These are phyloP conservation scores for Belgica antarctica DNA, from an alignment of 2,888 invertebrate genomes.

Conservation along the genomic window DNA sequence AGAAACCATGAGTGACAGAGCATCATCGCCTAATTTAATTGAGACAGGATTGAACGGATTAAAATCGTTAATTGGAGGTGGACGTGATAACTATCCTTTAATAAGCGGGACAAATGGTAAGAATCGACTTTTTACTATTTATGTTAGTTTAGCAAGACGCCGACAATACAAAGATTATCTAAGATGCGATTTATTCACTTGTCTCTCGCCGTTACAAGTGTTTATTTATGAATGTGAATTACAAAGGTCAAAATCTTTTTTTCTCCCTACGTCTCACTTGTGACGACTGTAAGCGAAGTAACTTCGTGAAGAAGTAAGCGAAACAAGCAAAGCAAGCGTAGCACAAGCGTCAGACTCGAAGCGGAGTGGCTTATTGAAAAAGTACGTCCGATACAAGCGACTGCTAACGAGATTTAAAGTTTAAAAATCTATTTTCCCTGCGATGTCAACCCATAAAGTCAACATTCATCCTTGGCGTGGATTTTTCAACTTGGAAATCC, in stretches of 20 bases:
- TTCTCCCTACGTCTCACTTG: no score
- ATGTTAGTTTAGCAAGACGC: conserved; percentile 6
- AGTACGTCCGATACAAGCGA: no score
- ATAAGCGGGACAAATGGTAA: conserved; percentile 71
- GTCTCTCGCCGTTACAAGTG: background rate
- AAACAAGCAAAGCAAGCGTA: no score
- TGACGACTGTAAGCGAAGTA: no score
- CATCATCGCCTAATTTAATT: conserved; percentile 83
- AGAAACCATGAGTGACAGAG: conserved; percentile 77
- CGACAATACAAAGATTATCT: background rate
- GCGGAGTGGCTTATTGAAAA: no score
- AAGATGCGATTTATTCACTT: background rate
- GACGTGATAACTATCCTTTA: conserved; percentile 76
- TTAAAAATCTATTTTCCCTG: no score
- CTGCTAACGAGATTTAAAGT: no score
- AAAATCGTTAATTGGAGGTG: conserved; percentile 73
- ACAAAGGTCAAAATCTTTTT: conserved; percentile 25
- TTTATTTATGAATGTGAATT: background rate
- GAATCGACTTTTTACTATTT: conserved; percentile 48
- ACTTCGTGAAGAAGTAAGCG: no score
- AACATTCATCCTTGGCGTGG: no score
- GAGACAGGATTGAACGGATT: conserved; percentile 84
- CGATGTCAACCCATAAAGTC: no score
- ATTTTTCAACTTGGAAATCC: no score
- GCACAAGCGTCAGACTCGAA: no score